Base-by-base conservation (phyloP, 2,888 invertebrate species). In the Euzetes globulus region DNA sequence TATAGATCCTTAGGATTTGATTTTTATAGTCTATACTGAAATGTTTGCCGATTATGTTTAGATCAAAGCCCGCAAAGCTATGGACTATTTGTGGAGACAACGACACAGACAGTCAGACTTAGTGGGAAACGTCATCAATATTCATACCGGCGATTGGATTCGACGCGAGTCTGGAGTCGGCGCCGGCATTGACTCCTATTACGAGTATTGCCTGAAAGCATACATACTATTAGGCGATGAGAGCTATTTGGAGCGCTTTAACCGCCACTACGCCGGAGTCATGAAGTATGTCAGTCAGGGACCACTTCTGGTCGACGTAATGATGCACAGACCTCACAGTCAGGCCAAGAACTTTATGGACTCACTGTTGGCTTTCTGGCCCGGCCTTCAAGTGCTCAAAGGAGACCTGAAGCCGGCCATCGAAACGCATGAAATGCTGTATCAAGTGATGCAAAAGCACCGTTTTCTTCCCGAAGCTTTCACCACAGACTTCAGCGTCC, bases 341-440 rank as follows among this genome's bases (percentile, higher is more conserved):
- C 70, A 88, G 87, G 75, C 85, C 86, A 70, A 88, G 88, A 88
- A 86, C n/a, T n/a, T n/a, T n/a, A n/a, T 88, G 65, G 88, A 88
- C 81, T 84, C 88, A 1, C 81, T 88, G 29, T 87, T 87, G 81
- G 87, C 86, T 58, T 83, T 85, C 17, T 82, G 82, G 79, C 79
- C 81, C 60, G 82, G 80, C 25, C 77, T 82, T 15, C 82, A 82
- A 78, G 86, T 87, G 1, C 80, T 88, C 58, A 83, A 85, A 78
- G 88, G 88, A 47, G 87, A 87, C 79, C 82, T 88, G 58, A 87
- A 88, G 78, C 88, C 88, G 81, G 88, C 88, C 4, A 87, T 88
- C 60, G 88, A 88, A 80, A 83, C 85, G 9, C 88, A 88, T 80
- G 87, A 87, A 0, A 80, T 87, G 19, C 87, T 86, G 81, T 87